Evolutionary conservation across 2,113 vertebrate genomes (phyloP).

Genomic region (Elgaria multicarinata): DNA sequence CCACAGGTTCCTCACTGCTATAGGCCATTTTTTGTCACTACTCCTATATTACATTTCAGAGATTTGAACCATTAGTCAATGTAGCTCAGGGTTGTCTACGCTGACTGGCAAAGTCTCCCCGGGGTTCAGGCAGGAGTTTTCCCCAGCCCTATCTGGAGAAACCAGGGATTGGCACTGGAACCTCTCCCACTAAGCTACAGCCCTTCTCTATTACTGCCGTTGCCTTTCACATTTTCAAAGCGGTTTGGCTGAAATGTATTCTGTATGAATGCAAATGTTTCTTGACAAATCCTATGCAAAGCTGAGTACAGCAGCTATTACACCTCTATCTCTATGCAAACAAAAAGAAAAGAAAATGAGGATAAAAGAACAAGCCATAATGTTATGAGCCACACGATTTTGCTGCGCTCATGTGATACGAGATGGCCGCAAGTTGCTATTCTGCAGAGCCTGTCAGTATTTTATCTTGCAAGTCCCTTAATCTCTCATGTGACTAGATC

Average conservation of each 20-base stretch:
- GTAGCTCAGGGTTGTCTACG: not conserved
- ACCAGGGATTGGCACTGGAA: not conserved
- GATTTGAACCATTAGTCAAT: not conserved
- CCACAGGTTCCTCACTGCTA: not conserved
- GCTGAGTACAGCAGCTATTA: not conserved
- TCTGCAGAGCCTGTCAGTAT: not conserved
- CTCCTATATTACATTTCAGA: not conserved
- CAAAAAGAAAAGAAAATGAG: not conserved
- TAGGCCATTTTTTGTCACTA: not conserved
- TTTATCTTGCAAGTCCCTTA: not conserved
- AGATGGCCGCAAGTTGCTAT: not conserved
- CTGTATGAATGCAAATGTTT: no score
- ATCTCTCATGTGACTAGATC: not conserved
- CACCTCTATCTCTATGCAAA: not conserved
- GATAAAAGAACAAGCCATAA: not conserved
- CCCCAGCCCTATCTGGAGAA: not conserved
- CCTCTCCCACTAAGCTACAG: not conserved
- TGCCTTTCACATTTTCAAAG: not conserved
- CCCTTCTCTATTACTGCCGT: not conserved
- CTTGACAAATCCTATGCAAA: not conserved
- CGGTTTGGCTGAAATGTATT: not conserved
- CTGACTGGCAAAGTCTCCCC: not conserved
- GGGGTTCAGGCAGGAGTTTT: not conserved
- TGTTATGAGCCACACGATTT: not conserved
- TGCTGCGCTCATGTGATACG: not conserved